These are phyloP conservation scores for Phoebastria nigripes DNA, from an alignment of 2,797 vertebrate species.

Conservation along the genomic window DNA sequence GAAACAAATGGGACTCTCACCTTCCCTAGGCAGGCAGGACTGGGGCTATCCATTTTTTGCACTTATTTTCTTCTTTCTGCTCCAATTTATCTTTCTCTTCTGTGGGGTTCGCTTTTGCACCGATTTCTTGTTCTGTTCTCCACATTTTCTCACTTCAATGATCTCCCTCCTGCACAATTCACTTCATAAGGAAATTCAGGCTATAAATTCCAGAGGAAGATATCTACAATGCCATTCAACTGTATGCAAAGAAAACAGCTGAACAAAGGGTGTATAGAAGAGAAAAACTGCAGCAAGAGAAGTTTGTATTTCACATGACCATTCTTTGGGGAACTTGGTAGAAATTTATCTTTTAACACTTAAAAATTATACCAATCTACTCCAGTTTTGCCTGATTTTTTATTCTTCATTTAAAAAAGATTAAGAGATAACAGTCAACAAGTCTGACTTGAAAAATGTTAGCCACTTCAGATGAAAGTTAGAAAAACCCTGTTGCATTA, in stretches of 20 bases:
- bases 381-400: not conserved
- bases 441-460: not conserved
- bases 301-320: not conserved
- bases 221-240: not conserved
- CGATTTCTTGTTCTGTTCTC: not conserved
- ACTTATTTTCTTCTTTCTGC: not conserved
- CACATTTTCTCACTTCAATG: not conserved
- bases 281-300: not conserved
- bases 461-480: not conserved
- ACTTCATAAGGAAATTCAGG: not conserved
- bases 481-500: not conserved
- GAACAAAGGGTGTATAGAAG: not conserved
- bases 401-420: not conserved
- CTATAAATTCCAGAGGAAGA: not conserved
- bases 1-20: not conserved
- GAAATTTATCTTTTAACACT: not conserved
- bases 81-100: not conserved
- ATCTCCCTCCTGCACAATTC: not conserved
- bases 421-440: not conserved
- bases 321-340: not conserved
- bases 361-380: not conserved
- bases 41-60: not conserved
- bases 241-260: not conserved
- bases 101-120: not conserved
- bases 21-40: not conserved